These are phyloP conservation scores for Paracanthobrama guichenoti DNA, from an alignment of 2,113 vertebrate genomes.

Conservation along the genomic window DNA sequence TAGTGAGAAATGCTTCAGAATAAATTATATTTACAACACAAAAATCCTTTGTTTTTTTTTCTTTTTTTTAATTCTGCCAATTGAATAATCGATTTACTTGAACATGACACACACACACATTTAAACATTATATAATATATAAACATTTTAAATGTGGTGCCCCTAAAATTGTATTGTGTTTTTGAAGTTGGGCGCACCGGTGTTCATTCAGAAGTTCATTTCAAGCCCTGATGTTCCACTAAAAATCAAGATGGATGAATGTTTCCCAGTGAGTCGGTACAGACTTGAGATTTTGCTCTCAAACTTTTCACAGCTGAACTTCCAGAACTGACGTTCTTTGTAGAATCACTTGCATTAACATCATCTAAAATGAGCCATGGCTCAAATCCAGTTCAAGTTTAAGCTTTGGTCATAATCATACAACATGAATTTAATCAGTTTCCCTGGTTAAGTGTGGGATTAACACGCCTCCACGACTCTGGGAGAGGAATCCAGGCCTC, in stretches of 20 bases:
- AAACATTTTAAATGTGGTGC: too few species aligned
- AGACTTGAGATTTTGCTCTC: background rate
- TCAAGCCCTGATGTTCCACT: background rate
- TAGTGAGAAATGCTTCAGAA: too few species aligned
- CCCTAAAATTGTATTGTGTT: too few species aligned
- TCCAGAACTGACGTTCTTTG: background rate
- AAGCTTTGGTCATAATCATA: background rate
- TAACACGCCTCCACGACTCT: background rate
- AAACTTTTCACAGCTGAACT: background rate
- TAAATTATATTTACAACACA: too few species aligned
- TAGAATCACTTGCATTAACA: background rate
- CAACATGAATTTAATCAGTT: background rate
- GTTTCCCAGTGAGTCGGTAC: background rate
- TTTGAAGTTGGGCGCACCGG: too few species aligned
- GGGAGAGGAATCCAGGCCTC: slow-evolving; percentile 18
- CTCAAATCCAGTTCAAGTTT: background rate
- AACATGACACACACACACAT: too few species aligned
- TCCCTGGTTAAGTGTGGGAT: slow-evolving; percentile 3
- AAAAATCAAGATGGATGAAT: background rate
- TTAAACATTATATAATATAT: too few species aligned
- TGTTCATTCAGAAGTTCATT: too few species aligned
- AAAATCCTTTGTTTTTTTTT: too few species aligned
- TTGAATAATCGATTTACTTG: too few species aligned
- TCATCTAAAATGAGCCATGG: background rate
- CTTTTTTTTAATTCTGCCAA: too few species aligned